Conservation (phyloP, 2,888 invertebrate genomes). For the Tipula confusa region DNA sequence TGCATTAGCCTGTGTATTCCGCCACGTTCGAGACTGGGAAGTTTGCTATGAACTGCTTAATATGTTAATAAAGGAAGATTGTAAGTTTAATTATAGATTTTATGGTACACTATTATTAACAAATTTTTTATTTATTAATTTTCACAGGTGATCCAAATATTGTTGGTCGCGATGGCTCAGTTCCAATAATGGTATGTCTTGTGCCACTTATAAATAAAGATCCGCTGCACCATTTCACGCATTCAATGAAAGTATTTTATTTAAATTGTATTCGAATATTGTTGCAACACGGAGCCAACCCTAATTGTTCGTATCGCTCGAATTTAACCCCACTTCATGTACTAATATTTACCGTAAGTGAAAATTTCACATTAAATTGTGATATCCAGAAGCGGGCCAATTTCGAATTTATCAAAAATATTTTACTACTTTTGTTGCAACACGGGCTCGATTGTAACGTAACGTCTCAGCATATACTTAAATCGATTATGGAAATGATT, state of each 20-base stretch:
- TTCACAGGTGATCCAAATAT: slow-evolving; percentile 59
- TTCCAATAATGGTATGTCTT: slow-evolving; percentile 69
- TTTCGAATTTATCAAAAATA: slow-evolving; percentile 66
- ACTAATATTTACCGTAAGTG: slow-evolving; percentile 65
- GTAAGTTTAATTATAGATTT: slow-evolving; percentile 37
- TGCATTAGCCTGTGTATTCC: slow-evolving; percentile 64
- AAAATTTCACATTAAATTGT: slow-evolving; percentile 64
- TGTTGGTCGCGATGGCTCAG: slow-evolving; percentile 66
- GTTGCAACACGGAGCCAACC: slow-evolving; percentile 66
- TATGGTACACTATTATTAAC: neutral
- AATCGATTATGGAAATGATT: slow-evolving; percentile 66
- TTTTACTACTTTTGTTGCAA: slow-evolving; percentile 60
- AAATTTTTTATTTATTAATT: neutral
- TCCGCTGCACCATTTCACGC: slow-evolving; percentile 66
- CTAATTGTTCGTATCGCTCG: slow-evolving; percentile 65
- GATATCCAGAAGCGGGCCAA: slow-evolving; percentile 63
- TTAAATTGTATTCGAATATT: slow-evolving; percentile 65
- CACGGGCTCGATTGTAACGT: slow-evolving; percentile 65
- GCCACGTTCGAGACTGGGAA: slow-evolving; percentile 67
- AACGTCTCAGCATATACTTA: slow-evolving; percentile 64
- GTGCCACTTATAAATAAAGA: slow-evolving; percentile 72
- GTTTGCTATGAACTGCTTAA: slow-evolving; percentile 52
- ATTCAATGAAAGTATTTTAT: slow-evolving; percentile 71
- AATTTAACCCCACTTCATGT: slow-evolving; percentile 67
- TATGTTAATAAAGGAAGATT: slow-evolving; percentile 50